Evolutionary conservation across 2,113 vertebrate species (phyloP).

Genomic region (Pomatorhinus ruficollis): DNA sequence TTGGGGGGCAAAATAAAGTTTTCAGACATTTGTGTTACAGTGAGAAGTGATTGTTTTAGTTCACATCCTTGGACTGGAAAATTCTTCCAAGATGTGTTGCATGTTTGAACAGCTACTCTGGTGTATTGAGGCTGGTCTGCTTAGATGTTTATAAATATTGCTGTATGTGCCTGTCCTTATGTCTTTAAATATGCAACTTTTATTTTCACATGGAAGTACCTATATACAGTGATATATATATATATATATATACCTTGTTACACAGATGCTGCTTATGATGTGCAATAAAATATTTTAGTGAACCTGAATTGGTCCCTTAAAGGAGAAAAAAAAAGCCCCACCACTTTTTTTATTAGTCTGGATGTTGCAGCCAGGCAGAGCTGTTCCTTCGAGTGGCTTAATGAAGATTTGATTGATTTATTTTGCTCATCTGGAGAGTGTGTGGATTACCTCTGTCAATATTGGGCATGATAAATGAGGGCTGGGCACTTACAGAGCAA

Average conservation of each 20-base stretch:
- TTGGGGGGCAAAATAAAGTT: neutral
- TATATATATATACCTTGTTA: no score
- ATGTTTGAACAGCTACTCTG: neutral
- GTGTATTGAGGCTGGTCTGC: neutral
- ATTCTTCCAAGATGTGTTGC: neutral
- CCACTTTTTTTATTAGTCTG: neutral
- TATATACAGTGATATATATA: neutral
- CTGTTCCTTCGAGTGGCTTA: constrained; percentile 19
- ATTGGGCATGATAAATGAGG: constrained; percentile 29
- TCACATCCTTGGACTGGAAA: neutral
- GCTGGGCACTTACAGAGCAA: constrained; percentile 11
- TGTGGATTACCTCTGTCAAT: constrained; percentile 54
- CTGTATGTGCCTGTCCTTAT: neutral
- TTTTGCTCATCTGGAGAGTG: constrained; percentile 34
- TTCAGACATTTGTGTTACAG: neutral
- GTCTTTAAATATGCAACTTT: neutral
- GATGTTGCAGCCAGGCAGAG: neutral
- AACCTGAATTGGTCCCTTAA: neutral
- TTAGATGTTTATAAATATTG: neutral
- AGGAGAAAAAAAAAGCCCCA: neutral
- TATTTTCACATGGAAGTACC: neutral
- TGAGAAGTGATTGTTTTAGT: neutral
- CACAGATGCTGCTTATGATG: neutral
- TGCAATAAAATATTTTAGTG: neutral
- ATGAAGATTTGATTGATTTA: constrained; percentile 49